A percentile compares a stretch with the other conserved stretches of the same genome.
Conservation (phyloP, 2,113 vertebrate genomes). For the Engystomops pustulosus region DNA sequence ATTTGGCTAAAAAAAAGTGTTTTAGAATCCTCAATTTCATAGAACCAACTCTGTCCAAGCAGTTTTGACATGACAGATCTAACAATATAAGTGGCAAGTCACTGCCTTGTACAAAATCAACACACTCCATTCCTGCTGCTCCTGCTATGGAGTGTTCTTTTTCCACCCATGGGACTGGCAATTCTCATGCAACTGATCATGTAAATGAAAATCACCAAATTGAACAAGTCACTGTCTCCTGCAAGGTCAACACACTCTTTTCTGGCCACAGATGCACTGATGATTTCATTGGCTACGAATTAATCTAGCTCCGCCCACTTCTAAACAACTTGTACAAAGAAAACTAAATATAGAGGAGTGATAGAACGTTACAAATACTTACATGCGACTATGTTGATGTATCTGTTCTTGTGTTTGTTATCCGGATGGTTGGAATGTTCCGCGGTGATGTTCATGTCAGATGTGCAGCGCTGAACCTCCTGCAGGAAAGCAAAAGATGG, state of each 20-base stretch:
- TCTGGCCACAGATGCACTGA: neutral
- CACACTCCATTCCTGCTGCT: neutral
- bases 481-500: slow-evolving; percentile 64
- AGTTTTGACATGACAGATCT: no score
- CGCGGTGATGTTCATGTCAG: slow-evolving; percentile 96
- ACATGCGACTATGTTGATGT: slow-evolving; percentile 99
- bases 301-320: neutral
- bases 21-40: neutral
- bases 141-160: neutral
- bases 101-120: neutral
- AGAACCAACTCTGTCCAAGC: no score
- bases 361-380: slow-evolving; percentile 70
- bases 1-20: neutral
- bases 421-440: slow-evolving; percentile 98
- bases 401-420: slow-evolving; percentile 99
- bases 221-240: neutral
- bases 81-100: no score
- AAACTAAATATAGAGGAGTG: neutral
- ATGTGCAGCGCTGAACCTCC: slow-evolving; percentile 95
- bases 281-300: neutral
- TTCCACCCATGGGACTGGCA: no score
- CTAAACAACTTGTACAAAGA: neutral
- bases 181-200: no score
- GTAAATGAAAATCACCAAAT: no score
- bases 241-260: neutral